These are phyloP conservation scores for Mystacides longicornis DNA, from an alignment of 2,888 invertebrate genomes.

Conservation along the genomic window DNA sequence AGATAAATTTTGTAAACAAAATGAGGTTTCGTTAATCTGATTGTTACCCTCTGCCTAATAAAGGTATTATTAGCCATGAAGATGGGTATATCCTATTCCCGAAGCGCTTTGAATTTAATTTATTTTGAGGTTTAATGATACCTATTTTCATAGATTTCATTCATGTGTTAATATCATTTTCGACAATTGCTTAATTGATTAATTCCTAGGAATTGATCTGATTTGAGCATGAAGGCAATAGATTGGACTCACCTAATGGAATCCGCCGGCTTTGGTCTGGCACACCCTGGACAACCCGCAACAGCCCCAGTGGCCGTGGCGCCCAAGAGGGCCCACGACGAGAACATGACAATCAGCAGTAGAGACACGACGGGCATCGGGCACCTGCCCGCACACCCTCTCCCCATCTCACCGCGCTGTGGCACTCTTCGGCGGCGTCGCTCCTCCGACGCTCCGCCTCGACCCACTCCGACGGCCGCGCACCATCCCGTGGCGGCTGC, in stretches of 20 bases:
- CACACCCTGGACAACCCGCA: slow-evolving; percentile 24
- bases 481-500: slow-evolving; percentile 3
- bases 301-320: slow-evolving; percentile 17
- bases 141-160: too few relatives aligned
- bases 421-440: background rate
- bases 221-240: background rate
- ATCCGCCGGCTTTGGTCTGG: slow-evolving; percentile 23
- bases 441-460: slow-evolving; percentile 18
- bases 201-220: too few relatives aligned
- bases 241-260: slow-evolving; percentile 24
- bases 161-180: too few relatives aligned
- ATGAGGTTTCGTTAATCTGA: too few relatives aligned
- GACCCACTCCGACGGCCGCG: slow-evolving; percentile 8
- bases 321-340: slow-evolving; percentile 35
- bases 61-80: too few relatives aligned
- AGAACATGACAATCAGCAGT: slow-evolving; percentile 47
- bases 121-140: too few relatives aligned
- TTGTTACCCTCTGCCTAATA: too few relatives aligned
- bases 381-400: slow-evolving; percentile 33
- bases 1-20: too few relatives aligned
- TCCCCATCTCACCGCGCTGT: slow-evolving; percentile 23
- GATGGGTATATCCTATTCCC: too few relatives aligned
- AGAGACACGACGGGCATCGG: slow-evolving; percentile 38
- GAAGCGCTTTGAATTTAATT: too few relatives aligned
- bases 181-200: too few relatives aligned